Base-by-base conservation (phyloP, 2,113 vertebrate species). In the Propithecus coquereli region DNA sequence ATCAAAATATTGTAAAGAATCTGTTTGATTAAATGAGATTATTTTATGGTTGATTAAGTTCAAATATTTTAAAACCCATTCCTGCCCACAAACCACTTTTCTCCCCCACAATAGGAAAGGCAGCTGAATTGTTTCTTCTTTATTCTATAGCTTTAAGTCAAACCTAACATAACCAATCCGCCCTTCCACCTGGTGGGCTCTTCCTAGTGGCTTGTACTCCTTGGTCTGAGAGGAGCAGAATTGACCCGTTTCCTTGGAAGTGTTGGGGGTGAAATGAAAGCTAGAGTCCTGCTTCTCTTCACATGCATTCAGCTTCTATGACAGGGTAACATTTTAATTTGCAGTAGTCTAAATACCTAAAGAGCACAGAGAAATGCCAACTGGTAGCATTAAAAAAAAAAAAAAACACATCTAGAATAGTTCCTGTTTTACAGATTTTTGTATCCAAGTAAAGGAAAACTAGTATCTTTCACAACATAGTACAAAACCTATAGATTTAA, bases 371-470 rank as follows among this genome's bases (percentile, higher is more conserved):
- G 40, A 87, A 87, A 84, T 45, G 7, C 54, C 79, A 88, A 14
- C 16, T 3, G 3, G 13, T 70, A 34, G 8, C 43, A 47, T 73
- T 22, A 34, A 70, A 45, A 81, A 66, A 43, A 61, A 43, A 12
- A 8, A 47, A 8, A 47, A 8, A 40, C 50, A 52, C 50, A 68
- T 59, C 50, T 87, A 79, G 23, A 73, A n/a, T 25, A 57, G 45
- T 70, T 43, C 52, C 9, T 34, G 27, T 73, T 91, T 96, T 65
- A 71, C 27, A 45, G 81, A 79, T 83, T 96, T 96, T 91, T 65
- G 8, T 86, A 70, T 47, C 20, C 27, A 52, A 96, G 23, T 57
- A 90, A 95, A 88, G 81, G 43, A 92, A 96, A 93, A 6, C 50
- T 50, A 40, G 0, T 22, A 52, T 3, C 66, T 76, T 95, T 82